Evolutionary conservation across 1,140 invertebrate species (phyloP).

Genomic region (Nomia melanderi): DNA sequence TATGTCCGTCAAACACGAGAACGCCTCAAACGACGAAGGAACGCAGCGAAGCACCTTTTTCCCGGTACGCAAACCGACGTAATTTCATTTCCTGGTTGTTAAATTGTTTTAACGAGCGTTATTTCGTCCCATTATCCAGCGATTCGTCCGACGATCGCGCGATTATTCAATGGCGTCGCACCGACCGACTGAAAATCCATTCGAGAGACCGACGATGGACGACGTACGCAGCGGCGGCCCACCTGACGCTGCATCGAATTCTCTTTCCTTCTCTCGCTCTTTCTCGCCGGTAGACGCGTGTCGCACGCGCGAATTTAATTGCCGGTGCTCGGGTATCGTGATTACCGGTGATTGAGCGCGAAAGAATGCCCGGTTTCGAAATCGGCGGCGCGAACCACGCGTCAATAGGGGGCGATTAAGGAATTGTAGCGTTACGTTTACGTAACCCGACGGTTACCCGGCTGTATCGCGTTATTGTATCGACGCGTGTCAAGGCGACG

Average conservation of each 20-base stretch:
- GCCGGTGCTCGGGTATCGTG: background rate
- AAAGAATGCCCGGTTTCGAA: slow-evolving; percentile 12
- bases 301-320: background rate
- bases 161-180: background rate
- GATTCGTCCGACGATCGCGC: background rate
- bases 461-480: slow-evolving; percentile 18
- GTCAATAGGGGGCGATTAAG: slow-evolving; percentile 11
- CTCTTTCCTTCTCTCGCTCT: too few relatives aligned
- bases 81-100: background rate
- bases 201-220: background rate
- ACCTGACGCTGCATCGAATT: too few relatives aligned
- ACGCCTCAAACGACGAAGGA: background rate
- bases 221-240: background rate
- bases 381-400: background rate
- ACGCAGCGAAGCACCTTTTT: background rate
- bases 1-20: too few relatives aligned
- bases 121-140: background rate
- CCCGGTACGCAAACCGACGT: background rate
- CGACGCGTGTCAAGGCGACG: slow-evolving; percentile 22
- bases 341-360: background rate
- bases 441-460: slow-evolving; percentile 2
- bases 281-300: too few relatives aligned
- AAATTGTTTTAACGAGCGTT: slow-evolving; percentile 2
- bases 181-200: background rate
- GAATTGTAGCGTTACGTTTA: slow-evolving; percentile 17